Evolutionary conservation across 2,113 vertebrate genomes (phyloP).

Genomic region (Phycodurus eques): DNA sequence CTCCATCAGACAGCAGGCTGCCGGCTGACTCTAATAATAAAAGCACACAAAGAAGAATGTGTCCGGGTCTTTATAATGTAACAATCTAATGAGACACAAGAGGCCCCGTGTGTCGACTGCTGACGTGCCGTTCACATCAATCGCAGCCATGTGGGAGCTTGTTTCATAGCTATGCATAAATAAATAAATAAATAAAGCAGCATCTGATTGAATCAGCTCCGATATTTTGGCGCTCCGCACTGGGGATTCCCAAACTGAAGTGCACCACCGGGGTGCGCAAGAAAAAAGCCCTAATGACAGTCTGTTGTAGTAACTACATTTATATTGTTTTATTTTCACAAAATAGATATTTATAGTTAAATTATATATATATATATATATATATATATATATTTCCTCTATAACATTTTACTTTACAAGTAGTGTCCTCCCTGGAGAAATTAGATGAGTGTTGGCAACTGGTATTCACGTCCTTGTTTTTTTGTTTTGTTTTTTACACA

Average conservation of each 20-base stretch:
- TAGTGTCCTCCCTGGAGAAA: too few relatives aligned
- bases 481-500: too few relatives aligned
- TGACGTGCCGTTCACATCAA: constrained; percentile 6
- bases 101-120: background rate
- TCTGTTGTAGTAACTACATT: background rate
- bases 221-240: background rate
- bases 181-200: background rate
- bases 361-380: too few relatives aligned
- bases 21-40: constrained; percentile 25
- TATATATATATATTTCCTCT: too few relatives aligned
- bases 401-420: too few relatives aligned
- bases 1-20: constrained; percentile 19
- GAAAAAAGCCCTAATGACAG: background rate
- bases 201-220: background rate
- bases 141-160: background rate
- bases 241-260: background rate
- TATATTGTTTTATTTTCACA: too few relatives aligned
- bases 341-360: too few relatives aligned
- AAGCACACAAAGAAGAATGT: constrained; percentile 39
- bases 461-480: too few relatives aligned
- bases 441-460: too few relatives aligned
- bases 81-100: constrained; percentile 8
- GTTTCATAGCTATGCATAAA: background rate
- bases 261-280: background rate
- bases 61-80: constrained; percentile 14